These are phyloP conservation scores for Sinocyclocheilus anshuiensis DNA, from an alignment of 2,113 vertebrate genomes.

Conservation along the genomic window DNA sequence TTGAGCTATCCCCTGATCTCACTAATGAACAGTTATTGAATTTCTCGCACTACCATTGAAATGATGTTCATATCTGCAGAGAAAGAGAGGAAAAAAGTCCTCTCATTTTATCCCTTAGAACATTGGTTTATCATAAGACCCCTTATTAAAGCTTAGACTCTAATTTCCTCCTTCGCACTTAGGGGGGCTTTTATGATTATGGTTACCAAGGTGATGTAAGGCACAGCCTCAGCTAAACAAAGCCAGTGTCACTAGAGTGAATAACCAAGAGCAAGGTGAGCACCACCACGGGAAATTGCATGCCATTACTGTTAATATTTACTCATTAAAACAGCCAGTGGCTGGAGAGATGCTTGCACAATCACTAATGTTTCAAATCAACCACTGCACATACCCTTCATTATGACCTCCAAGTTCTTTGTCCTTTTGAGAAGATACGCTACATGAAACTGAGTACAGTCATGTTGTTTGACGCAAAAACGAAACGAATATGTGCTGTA, in stretches of 20 bases:
- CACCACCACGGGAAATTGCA: constrained; percentile 73
- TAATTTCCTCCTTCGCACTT: constrained; percentile 68
- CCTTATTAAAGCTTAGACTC: constrained; percentile 67
- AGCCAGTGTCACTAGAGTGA: constrained; percentile 72
- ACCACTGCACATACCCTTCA: constrained; percentile 65
- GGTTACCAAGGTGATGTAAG: constrained; percentile 78
- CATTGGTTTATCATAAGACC: constrained; percentile 62
- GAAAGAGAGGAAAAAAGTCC: not conserved
- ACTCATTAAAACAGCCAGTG: constrained; percentile 72
- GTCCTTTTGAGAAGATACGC: constrained; percentile 63
- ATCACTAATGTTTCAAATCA: constrained; percentile 77
- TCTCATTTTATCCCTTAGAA: constrained; percentile 57
- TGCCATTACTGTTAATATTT: constrained; percentile 82
- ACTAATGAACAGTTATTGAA: constrained; percentile 64
- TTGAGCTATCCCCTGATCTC: constrained; percentile 51
- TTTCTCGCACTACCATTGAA: constrained; percentile 55
- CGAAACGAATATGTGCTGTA: constrained; percentile 11
- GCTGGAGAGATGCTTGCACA: constrained; percentile 55
- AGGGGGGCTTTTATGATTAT: constrained; percentile 71
- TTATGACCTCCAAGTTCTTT: constrained; percentile 54
- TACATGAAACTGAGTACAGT: constrained; percentile 26
- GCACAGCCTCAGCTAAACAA: constrained; percentile 65
- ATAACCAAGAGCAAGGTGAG: constrained; percentile 68
- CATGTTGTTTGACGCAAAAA: constrained; percentile 17
- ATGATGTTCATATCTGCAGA: constrained; percentile 56